Evolutionary conservation across 1,140 invertebrate genomes (phyloP).

Genomic region (Caerostris darwini): DNA sequence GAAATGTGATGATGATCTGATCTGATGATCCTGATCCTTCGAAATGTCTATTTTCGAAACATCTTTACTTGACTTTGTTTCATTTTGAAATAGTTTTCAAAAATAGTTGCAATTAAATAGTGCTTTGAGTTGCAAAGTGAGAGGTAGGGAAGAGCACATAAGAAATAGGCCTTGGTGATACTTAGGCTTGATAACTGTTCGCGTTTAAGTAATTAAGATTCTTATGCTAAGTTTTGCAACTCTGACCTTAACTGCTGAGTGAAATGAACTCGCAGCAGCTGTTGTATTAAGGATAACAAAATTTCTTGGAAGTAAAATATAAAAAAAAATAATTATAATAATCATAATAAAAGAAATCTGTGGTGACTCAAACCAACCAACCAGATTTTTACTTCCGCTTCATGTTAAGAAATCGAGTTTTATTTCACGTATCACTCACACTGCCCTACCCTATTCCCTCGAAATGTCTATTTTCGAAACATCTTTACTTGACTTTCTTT

Average conservation of each 20-base stretch:
- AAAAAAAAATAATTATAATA: too few species aligned
- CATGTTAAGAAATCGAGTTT: slow-evolving; percentile 33
- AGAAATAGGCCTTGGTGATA: neutral
- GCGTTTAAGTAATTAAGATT: slow-evolving; percentile 70
- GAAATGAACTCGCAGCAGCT: slow-evolving; percentile 11
- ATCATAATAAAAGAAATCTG: neutral
- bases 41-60: slow-evolving; percentile 9
- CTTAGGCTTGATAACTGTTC: slow-evolving; percentile 29
- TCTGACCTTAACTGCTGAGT: neutral
- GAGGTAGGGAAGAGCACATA: neutral
- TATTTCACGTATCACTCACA: slow-evolving; percentile 6
- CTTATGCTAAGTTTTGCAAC: slow-evolving; percentile 19
- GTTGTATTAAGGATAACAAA: neutral
- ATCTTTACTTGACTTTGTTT: neutral
- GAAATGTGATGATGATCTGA: too few species aligned
- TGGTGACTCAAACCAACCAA: neutral
- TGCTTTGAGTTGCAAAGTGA: slow-evolving; percentile 34
- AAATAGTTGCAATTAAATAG: slow-evolving; percentile 50
- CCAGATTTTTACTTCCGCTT: neutral
- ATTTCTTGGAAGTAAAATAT: neutral
- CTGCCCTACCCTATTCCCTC: neutral
- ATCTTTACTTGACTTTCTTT: slow-evolving; percentile 62
- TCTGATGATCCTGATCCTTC: too few species aligned
- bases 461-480: slow-evolving; percentile 60
- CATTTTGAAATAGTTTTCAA: too few species aligned